Evolutionary conservation across 2,113 vertebrate genomes (phyloP).

Genomic region (Austrofundulus limnaeus): DNA sequence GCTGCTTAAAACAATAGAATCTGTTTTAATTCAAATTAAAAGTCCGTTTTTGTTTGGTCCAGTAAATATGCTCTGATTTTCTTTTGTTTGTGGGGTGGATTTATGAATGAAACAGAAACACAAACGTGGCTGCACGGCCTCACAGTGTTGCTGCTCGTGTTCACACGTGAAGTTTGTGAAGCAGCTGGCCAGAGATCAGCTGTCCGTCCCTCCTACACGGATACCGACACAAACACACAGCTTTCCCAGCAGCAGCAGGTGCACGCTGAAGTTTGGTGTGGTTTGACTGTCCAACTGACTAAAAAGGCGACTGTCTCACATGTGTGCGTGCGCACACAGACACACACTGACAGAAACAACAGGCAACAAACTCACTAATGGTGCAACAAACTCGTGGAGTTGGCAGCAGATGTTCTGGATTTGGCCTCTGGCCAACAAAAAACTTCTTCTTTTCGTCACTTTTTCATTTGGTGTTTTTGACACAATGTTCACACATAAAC

Average conservation of each 20-base stretch:
- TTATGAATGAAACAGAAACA: background rate
- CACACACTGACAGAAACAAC: constrained; percentile 14
- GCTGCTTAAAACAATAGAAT: no score
- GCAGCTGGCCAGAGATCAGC: constrained; percentile 52
- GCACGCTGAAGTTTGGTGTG: constrained; percentile 37
- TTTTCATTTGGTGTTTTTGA: constrained; percentile 32
- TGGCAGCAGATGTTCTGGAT: constrained; percentile 62
- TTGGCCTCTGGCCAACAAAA: constrained; percentile 35
- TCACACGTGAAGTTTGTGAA: constrained; percentile 37
- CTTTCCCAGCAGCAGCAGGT: constrained; percentile 52
- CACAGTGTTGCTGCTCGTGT: constrained; percentile 20
- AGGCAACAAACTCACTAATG: background rate
- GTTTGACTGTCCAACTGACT: constrained; percentile 46
- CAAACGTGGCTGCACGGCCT: background rate
- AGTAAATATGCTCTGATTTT: no score
- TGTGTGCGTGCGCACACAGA: background rate
- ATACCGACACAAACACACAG: constrained; percentile 29
- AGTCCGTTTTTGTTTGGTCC: constrained; percentile 7
- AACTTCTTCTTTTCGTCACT: constrained; percentile 49
- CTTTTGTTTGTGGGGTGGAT: no score
- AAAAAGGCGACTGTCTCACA: constrained; percentile 23
- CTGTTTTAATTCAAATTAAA: no score
- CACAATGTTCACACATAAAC: background rate
- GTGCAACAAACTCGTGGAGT: constrained; percentile 26
- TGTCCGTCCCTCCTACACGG: constrained; percentile 41